Percentiles rank a stretch among this genome's conserved stretches.
Evolutionary conservation across 2,888 invertebrate genomes (phyloP).

Genomic region (Drosophila nr. fundita): DNA sequence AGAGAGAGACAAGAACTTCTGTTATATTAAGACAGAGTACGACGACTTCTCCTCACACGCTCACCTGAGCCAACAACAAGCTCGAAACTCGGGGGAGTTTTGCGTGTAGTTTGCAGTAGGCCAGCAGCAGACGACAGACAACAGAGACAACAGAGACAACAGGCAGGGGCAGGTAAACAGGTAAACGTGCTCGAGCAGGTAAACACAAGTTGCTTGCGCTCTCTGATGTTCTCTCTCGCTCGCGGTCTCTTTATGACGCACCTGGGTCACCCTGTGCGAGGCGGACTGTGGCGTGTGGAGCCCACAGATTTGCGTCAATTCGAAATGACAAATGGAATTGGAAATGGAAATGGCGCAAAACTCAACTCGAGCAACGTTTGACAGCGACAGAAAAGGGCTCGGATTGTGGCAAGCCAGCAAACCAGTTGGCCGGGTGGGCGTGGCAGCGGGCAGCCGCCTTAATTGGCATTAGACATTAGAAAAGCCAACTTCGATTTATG

Average conservation of each 20-base stretch:
- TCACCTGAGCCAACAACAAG: slow-evolving; percentile 52
- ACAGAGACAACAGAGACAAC: background rate
- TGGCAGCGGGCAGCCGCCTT: slow-evolving; percentile 39
- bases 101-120: slow-evolving; percentile 47
- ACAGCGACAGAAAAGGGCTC: slow-evolving; percentile 29
- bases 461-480: slow-evolving; percentile 52
- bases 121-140: slow-evolving; percentile 28
- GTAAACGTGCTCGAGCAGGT: slow-evolving; percentile 51
- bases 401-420: slow-evolving; percentile 1
- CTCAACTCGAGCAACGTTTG: slow-evolving; percentile 8
- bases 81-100: slow-evolving; percentile 53
- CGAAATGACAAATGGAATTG: slow-evolving; percentile 50
- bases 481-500: background rate
- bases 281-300: slow-evolving; percentile 7
- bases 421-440: slow-evolving; percentile 34
- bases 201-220: slow-evolving; percentile 42
- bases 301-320: slow-evolving; percentile 45
- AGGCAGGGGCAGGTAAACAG: slow-evolving; percentile 40
- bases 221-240: slow-evolving; percentile 8
- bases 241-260: background rate
- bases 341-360: slow-evolving; percentile 54
- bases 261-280: slow-evolving; percentile 44
- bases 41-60: slow-evolving; percentile 31
- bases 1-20: slow-evolving; percentile 57
- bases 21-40: slow-evolving; percentile 54